These are phyloP conservation scores for Amblyopsis hoosieri DNA, from an alignment of 2,797 vertebrate species.

Conservation along the genomic window DNA sequence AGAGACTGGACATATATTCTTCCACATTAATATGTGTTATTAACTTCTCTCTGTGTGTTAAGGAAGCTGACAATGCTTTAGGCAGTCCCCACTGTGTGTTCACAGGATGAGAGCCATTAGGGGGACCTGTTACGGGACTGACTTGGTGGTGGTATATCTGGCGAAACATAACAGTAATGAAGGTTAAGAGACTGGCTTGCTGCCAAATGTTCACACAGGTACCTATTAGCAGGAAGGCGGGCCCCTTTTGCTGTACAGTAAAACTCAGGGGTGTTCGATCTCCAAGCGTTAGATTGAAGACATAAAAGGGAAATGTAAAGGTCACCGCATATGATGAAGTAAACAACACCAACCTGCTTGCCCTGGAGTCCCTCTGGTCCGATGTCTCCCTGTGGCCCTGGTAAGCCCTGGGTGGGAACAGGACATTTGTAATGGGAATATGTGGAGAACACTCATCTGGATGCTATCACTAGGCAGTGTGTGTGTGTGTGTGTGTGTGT, in stretches of 20 bases:
- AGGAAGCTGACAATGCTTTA: conserved; percentile 45
- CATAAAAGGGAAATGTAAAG: conserved; percentile 47
- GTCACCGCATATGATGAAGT: conserved; percentile 43
- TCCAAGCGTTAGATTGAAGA: conserved; percentile 31
- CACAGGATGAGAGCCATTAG: conserved; percentile 45
- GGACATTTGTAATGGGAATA: conserved; percentile 23
- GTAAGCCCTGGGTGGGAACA: conserved; percentile 78
- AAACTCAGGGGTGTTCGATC: conserved; percentile 31
- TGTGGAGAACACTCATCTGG: conserved; percentile 10
- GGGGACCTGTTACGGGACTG: conserved; percentile 26
- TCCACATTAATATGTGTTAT: conserved; percentile 47
- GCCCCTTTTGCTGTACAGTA: conserved; percentile 28
- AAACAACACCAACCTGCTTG: conserved; percentile 80
- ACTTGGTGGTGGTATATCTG: conserved; percentile 27
- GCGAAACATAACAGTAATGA: conserved; percentile 54
- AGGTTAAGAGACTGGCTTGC: conserved; percentile 44
- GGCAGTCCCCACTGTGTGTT: conserved; percentile 52
- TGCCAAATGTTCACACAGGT: conserved; percentile 47
- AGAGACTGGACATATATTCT: conserved; percentile 27
- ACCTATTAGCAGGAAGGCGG: conserved; percentile 46
- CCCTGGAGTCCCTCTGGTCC: conserved; percentile 86
- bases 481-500: background rate
- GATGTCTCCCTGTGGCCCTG: conserved; percentile 85
- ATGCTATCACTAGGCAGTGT: conserved; percentile 1
- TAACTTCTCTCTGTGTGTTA: conserved; percentile 34